These are phyloP conservation scores for Forficula auricularia DNA, from an alignment of 1,140 invertebrate genomes.

Conservation along the genomic window DNA sequence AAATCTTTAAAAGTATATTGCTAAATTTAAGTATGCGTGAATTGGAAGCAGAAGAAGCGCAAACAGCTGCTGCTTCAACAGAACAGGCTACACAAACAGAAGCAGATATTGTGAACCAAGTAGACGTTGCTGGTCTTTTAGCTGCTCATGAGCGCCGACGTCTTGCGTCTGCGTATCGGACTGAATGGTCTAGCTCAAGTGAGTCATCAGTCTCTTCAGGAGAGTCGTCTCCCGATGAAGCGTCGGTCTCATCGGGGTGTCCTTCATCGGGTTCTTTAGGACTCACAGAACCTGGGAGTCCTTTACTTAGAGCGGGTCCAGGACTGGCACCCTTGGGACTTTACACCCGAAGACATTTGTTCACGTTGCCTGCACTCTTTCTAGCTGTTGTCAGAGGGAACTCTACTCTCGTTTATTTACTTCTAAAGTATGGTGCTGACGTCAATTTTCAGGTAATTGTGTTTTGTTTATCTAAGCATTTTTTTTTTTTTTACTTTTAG, in stretches of 20 bases:
- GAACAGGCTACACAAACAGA: no score
- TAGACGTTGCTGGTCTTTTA: slow-evolving; percentile 22
- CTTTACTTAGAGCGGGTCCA: slow-evolving; percentile 20
- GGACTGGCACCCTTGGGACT: slow-evolving; percentile 17
- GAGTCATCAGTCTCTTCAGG: not conserved
- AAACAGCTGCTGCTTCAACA: not conserved
- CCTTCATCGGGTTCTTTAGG: not conserved
- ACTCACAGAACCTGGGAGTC: slow-evolving; percentile 7
- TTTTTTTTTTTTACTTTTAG: slow-evolving; percentile 12
- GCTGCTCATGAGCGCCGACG: slow-evolving; percentile 23
- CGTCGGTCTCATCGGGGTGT: slow-evolving; percentile 1
- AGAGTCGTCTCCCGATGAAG: no score
- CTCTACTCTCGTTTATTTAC: slow-evolving; percentile 29
- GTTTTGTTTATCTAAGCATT: slow-evolving; percentile 19
- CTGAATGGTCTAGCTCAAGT: slow-evolving; percentile 6
- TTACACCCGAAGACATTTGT: slow-evolving; percentile 31
- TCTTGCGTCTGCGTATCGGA: slow-evolving; percentile 13
- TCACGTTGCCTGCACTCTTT: slow-evolving; percentile 34
- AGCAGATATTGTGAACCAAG: slow-evolving; percentile 5
- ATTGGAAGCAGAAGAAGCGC: slow-evolving; percentile 9
- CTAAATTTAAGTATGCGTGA: slow-evolving; percentile 25
- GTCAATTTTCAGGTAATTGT: slow-evolving; percentile 28
- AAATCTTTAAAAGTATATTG: slow-evolving; percentile 27
- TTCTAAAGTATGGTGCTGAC: slow-evolving; percentile 35
- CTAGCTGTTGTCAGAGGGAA: slow-evolving; percentile 32